Evolutionary conservation across 2,888 invertebrate species (phyloP), one percentile per base, ranked within the genome.

Genomic region (Octonoba sinensis): DNA sequence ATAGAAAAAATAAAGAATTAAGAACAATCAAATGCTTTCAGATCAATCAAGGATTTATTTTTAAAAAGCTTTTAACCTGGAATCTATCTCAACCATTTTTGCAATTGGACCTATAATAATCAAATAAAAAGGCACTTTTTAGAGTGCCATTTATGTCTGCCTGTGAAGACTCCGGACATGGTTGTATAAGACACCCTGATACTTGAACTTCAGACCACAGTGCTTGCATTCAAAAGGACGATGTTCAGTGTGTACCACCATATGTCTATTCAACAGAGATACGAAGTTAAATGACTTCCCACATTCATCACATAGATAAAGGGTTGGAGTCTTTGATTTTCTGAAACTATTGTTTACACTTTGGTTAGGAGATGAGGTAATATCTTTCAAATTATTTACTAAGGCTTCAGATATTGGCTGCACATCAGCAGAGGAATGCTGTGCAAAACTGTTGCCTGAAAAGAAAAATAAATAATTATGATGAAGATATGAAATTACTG

Each of bases 241-340:
- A 49, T 59, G 60, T 15, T 60, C 71, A n/a, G 71, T 71, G 60
- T 71, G 71, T 1, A 20, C 18, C 4, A 73, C 72, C 22, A 36
- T 13, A 44, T 73, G 72, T 12, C 62, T 27, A 20, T 56, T 15
- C 12, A 73, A 51, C 1, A 22, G 44, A 15, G 64, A 64, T 36
- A 54, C 54, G 46, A 20, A 64, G 44, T 3, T 4, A 64, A 64
- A 73, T 0, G 3, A 8, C 54, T 64, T 73, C 12, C 36, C 22
- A 46, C 72, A 73, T 11, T 16, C 1, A 3, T 16, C 62, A 46
- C 72, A 73, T 6, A 11, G 18, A 44, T 60, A 22, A 15, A 13
- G 3, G 8, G 46, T 67, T 20, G n/a, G n/a, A 20, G 47, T 18
- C 12, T 47, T 47, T n/a, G 18, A n/a, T 20, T 16, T 65, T 47